These are phyloP conservation scores for Periparus ater DNA, from an alignment of 2,797 vertebrate species.

Conservation along the genomic window DNA sequence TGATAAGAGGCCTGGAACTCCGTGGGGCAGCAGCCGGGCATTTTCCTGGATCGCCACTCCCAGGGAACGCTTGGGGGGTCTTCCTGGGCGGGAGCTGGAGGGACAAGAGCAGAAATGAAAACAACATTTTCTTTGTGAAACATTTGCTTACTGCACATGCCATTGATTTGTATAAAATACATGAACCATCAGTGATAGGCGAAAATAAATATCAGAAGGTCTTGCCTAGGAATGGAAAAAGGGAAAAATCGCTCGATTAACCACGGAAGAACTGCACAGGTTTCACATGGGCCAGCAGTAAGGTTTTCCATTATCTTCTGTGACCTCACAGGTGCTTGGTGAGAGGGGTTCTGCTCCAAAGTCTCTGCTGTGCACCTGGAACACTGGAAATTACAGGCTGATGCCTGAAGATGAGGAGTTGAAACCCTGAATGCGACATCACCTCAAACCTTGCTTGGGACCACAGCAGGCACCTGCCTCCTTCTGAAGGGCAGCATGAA, in stretches of 20 bases:
- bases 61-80: constrained; percentile 91
- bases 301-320: neutral
- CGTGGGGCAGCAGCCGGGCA: constrained; percentile 86
- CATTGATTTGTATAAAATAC: neutral
- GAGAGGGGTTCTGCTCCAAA: neutral
- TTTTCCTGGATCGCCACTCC: constrained; percentile 89
- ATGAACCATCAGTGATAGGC: rapidly evolving
- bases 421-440: neutral
- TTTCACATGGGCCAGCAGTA: neutral
- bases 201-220: neutral
- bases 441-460: neutral
- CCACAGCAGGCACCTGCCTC: neutral
- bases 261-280: rapidly evolving
- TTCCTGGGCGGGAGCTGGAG: constrained; percentile 90
- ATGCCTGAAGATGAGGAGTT: neutral
- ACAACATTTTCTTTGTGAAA: neutral
- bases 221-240: neutral
- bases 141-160: neutral
- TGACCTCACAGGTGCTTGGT: neutral
- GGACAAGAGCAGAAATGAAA: constrained; percentile 66
- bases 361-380: neutral
- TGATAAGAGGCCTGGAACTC: constrained; percentile 88
- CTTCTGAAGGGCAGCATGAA: neutral
- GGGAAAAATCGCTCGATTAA: neutral
- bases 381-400: neutral